Evolutionary conservation across 2,888 invertebrate species (phyloP).

Genomic region (Melanophora roralis): DNA sequence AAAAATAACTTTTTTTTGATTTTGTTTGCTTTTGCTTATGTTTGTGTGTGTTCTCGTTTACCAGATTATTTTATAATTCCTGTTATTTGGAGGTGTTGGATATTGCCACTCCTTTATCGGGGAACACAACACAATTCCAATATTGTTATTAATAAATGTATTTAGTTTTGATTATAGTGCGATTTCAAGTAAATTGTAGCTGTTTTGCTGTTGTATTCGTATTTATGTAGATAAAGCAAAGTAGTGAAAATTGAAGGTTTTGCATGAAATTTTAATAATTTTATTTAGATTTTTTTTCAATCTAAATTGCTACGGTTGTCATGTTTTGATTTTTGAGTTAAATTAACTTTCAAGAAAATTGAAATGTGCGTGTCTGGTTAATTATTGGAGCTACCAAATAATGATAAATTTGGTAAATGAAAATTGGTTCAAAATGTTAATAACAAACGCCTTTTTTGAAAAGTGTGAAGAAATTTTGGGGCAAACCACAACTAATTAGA

Average conservation of each 20-base stretch:
- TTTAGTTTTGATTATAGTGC: constrained; percentile 41
- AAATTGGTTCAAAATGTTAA: background rate
- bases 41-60: background rate
- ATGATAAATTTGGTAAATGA: constrained; percentile 13
- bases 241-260: constrained; percentile 33
- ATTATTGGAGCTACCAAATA: constrained; percentile 30
- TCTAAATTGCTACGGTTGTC: constrained; percentile 41
- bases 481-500: background rate
- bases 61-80: constrained; percentile 58
- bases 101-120: constrained; percentile 57
- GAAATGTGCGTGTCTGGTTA: constrained; percentile 45
- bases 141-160: constrained; percentile 28
- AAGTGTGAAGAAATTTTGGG: constrained; percentile 9
- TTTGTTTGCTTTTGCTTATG: constrained; percentile 24
- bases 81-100: constrained; percentile 62
- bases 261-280: constrained; percentile 47
- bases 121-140: constrained; percentile 7
- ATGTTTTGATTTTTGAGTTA: constrained; percentile 4
- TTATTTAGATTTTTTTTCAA: constrained; percentile 34
- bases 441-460: background rate
- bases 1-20: constrained; percentile 42
- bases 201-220: background rate
- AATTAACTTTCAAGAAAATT: constrained; percentile 22
- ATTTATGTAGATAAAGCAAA: background rate
- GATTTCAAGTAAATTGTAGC: constrained; percentile 13